Evolutionary conservation across 2,113 vertebrate species (phyloP).

Genomic region (Lophius piscatorius): DNA sequence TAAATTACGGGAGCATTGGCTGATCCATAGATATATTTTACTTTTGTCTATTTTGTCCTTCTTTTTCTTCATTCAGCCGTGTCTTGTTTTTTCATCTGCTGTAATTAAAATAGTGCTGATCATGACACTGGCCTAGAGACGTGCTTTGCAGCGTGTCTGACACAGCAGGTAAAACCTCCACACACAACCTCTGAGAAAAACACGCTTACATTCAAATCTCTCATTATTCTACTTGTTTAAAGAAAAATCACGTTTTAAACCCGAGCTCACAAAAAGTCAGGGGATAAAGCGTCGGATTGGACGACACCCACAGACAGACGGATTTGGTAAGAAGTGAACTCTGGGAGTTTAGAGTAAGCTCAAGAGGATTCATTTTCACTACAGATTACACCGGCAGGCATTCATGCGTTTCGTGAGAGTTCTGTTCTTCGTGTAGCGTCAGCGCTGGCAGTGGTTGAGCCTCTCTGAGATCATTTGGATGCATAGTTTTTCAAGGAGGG

Average conservation of each 20-base stretch:
- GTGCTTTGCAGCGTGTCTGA: too few species aligned
- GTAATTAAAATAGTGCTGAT: too few species aligned
- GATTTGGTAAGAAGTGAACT: slow-evolving; percentile 28
- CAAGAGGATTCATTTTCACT: slow-evolving; percentile 51
- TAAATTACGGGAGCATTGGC: too few species aligned
- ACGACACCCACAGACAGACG: slow-evolving; percentile 30
- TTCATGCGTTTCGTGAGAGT: slow-evolving; percentile 63
- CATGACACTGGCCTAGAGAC: too few species aligned
- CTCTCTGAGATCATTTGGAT: slow-evolving; percentile 51
- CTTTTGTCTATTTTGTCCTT: too few species aligned
- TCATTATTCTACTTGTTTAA: not conserved
- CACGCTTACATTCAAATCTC: too few species aligned
- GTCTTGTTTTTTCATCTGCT: too few species aligned
- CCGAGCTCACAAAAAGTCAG: slow-evolving; percentile 15
- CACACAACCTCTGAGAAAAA: too few species aligned
- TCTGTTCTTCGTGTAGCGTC: slow-evolving; percentile 57
- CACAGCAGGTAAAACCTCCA: too few species aligned
- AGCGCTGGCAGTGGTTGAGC: slow-evolving; percentile 51
- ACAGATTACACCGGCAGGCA: slow-evolving; percentile 46
- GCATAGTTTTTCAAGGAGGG: slow-evolving; percentile 36
- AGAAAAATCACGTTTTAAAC: not conserved
- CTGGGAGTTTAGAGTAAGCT: slow-evolving; percentile 34
- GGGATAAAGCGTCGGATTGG: slow-evolving; percentile 15
- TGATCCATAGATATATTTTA: too few species aligned
- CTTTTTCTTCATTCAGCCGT: too few species aligned